These are phyloP conservation scores for Acheta domesticus DNA, from an alignment of 2,888 invertebrate genomes.

Conservation along the genomic window DNA sequence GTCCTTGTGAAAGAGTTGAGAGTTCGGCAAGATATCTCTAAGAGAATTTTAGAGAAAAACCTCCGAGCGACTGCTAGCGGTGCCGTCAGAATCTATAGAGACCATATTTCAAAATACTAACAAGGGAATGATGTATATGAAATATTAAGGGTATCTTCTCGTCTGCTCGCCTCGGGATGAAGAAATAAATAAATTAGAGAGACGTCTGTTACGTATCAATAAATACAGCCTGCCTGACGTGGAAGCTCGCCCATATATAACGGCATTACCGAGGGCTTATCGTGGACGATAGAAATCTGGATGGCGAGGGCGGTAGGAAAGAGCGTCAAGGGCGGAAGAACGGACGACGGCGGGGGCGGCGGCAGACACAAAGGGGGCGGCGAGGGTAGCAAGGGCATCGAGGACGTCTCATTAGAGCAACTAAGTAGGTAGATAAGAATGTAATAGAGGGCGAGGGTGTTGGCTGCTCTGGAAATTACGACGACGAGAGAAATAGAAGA, in stretches of 20 bases:
- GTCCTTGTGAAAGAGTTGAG: too few relatives aligned
- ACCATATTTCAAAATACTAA: background rate
- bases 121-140: background rate
- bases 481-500: too few relatives aligned
- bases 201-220: background rate
- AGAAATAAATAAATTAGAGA: background rate
- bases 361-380: too few relatives aligned
- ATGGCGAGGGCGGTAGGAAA: background rate
- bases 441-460: too few relatives aligned
- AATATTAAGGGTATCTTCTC: background rate
- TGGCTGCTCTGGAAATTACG: too few relatives aligned
- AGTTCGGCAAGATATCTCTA: too few relatives aligned
- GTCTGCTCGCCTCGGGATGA: background rate
- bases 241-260: conserved; percentile 6
- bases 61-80: too few relatives aligned
- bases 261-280: background rate
- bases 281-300: background rate
- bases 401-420: too few relatives aligned
- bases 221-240: background rate
- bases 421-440: too few relatives aligned
- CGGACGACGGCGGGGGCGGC: too few relatives aligned
- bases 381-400: too few relatives aligned
- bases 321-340: background rate
- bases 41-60: too few relatives aligned
- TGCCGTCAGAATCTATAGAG: background rate